Evolutionary conservation across 2,797 vertebrate genomes (phyloP), one percentile per base, ranked within the genome.

Genomic region (Corythornis leucogaster): DNA sequence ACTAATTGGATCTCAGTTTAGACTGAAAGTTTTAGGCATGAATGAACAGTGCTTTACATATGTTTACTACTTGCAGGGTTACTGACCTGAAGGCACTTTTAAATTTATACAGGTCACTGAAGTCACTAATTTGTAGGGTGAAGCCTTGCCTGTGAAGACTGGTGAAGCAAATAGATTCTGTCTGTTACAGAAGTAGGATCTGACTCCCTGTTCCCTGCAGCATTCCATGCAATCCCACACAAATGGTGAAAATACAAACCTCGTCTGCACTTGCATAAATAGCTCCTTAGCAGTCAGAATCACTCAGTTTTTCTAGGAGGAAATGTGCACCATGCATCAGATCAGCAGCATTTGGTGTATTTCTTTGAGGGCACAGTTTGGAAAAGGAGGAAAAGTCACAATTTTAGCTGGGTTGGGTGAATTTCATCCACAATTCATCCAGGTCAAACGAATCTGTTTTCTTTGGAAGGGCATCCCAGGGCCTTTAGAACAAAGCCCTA

Each of bases 71-170:
- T 91, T 70, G 71, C 62, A 89, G 74, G 85, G 74, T 87, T 83
- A 77, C 66, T 93, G 93, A 94, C 94, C 94, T 94, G 84, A 93
- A 91, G 93, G 90, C 91, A 86, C 61, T 91, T 73, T 94, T 94
- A 92, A 90, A 94, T 94, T 95, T 92, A 62, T 48, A 78, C 92
- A 93, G 93, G 94, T 94, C 81, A 91, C 57, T 87, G 93, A 73
- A 95, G 87, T 84, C 79, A 90, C 33, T 91, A 78, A 94, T 95
- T 95, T 95, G 93, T 82, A 54, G 55, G 50, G 40, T 82, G 73
- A 82, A 91, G 81, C 59, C 78, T 91, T 87, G 33, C 45, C 58
- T 69, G 54, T 59, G 77, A 94, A 92, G 48, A 58, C 51, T 90
- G 59, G 21, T 82, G 78, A 84, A 93, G 90, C 55, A 93, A 95